A percentile compares a stretch with the other conserved stretches of the same genome.
Conservation (phyloP, 53 echinoderm and acorn worm species). For the Holothuria scabra region DNA sequence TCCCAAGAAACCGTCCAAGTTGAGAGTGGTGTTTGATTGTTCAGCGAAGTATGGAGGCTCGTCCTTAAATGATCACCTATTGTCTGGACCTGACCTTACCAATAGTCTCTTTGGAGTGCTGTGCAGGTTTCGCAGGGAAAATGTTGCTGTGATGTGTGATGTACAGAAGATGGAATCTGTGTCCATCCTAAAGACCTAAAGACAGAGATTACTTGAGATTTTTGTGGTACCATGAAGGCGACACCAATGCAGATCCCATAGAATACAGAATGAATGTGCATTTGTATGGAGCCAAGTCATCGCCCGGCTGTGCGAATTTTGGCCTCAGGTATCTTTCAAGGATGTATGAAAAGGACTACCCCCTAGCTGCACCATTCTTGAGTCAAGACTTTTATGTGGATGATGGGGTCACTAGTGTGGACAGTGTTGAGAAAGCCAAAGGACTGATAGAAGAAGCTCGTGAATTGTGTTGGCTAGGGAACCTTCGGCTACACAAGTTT, state of each 20-base stretch:
- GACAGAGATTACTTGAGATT: too few species aligned
- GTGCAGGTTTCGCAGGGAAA: constrained; percentile 51
- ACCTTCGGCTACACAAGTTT: constrained; percentile 71
- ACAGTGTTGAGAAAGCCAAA: constrained; percentile 40
- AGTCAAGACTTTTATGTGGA: constrained; percentile 73
- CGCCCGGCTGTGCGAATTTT: constrained; percentile 71
- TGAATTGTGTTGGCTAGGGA: constrained; percentile 45
- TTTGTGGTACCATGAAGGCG: too few species aligned
- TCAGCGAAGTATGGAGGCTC: too few species aligned
- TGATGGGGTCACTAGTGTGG: too few species aligned
- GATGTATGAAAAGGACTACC: constrained; percentile 50
- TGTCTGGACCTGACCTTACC: constrained; percentile 65
- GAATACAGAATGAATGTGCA: too few species aligned
- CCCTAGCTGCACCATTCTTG: constrained; percentile 58
- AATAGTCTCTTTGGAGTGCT: constrained; percentile 60
- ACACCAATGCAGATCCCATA: too few species aligned
- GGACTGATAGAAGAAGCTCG: constrained; percentile 40
- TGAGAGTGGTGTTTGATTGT: background rate
- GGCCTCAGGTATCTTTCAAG: constrained; percentile 62
- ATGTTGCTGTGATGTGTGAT: constrained; percentile 56
- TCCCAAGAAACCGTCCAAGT: background rate
- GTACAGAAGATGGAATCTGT: too few species aligned
- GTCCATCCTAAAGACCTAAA: too few species aligned
- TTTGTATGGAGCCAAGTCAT: constrained; percentile 59
- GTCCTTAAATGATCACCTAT: constrained; percentile 36